Conservation (phyloP, 2,888 invertebrate genomes). For the Melipona beecheii region DNA sequence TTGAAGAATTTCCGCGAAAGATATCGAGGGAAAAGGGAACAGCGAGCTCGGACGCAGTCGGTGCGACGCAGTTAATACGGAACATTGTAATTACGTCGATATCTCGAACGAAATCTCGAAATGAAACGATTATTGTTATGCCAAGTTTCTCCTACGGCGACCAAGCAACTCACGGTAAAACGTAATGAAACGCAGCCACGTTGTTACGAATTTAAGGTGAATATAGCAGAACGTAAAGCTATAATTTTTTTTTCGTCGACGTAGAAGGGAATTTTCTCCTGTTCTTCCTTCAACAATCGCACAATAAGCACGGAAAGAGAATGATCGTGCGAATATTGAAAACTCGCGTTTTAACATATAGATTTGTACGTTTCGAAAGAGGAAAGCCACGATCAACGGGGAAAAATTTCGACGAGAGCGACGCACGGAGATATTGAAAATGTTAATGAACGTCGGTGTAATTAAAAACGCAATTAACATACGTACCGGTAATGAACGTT, state of each 20-base stretch:
- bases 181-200: neutral
- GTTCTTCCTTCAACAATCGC: too few relatives aligned
- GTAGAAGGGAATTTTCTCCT: too few relatives aligned
- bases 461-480: neutral
- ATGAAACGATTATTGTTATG: neutral
- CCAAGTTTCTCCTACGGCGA: neutral
- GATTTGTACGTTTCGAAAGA: neutral
- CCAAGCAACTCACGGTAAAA: neutral
- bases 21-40: neutral
- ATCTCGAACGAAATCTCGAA: neutral
- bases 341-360: neutral
- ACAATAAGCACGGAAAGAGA: too few relatives aligned
- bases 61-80: neutral
- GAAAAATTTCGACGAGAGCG: neutral
- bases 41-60: neutral
- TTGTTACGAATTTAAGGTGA: neutral
- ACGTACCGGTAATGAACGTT: neutral
- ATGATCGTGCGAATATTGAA: neutral
- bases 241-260: too few relatives aligned
- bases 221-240: too few relatives aligned
- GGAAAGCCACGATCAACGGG: too few relatives aligned
- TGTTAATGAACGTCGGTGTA: neutral
- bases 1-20: neutral
- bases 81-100: neutral
- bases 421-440: neutral